Conservation (phyloP, 2,888 invertebrate genomes). For the Megalurothrips usitatus region DNA sequence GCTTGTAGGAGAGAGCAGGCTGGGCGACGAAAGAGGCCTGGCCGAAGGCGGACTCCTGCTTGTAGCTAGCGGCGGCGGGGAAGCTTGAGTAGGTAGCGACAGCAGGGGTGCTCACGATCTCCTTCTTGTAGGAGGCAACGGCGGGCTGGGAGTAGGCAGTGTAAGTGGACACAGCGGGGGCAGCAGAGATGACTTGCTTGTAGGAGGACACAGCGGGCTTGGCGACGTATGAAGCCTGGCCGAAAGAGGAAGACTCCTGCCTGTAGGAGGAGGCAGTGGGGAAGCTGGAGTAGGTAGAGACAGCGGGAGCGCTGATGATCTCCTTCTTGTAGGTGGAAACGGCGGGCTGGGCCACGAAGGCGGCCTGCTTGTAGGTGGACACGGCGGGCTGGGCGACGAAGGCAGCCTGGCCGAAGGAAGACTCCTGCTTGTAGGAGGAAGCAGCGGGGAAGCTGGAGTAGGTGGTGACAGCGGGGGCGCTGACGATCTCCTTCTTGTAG, state of each 20-base stretch:
- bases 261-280: not conserved
- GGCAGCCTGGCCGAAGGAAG: not conserved
- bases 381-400: not conserved
- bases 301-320: not conserved
- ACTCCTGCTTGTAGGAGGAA: not conserved
- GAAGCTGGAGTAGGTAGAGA: not conserved
- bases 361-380: not conserved
- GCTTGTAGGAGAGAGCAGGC: not conserved
- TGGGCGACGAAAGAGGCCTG: not conserved
- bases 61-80: not conserved
- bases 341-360: not conserved
- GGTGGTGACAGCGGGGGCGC: not conserved
- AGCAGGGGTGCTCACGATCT: not conserved
- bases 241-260: not conserved
- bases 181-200: not conserved
- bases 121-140: constrained; percentile 9
- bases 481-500: not conserved
- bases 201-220: not conserved
- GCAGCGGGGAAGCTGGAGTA: not conserved
- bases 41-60: not conserved
- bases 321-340: not conserved
- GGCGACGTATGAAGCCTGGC: not conserved
- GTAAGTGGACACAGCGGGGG: not conserved
- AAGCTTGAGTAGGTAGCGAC: not conserved
- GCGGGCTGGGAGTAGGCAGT: not conserved